Evolutionary conservation across 2,113 vertebrate species (phyloP).

Genomic region (Turdus rufiventris): DNA sequence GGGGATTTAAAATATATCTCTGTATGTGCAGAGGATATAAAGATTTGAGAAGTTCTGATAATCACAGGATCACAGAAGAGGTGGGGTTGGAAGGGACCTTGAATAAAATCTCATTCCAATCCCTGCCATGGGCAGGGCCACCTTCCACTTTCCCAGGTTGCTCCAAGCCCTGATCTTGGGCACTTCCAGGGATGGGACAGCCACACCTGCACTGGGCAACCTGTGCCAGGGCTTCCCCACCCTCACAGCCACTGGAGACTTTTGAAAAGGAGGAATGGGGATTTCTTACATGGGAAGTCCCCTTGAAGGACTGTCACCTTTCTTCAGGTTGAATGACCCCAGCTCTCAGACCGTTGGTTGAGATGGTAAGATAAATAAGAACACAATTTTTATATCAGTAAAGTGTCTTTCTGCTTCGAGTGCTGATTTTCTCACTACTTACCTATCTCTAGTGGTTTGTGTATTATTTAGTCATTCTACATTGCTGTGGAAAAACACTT

Average conservation of each 20-base stretch:
- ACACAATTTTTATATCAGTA: background rate
- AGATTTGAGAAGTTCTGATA: background rate
- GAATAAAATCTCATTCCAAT: background rate
- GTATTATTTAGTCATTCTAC: background rate
- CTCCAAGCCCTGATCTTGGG: background rate
- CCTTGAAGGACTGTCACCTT: background rate
- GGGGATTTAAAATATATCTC: background rate
- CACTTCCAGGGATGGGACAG: background rate
- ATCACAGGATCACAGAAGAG: background rate
- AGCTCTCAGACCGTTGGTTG: background rate
- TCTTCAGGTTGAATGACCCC: background rate
- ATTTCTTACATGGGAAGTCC: background rate
- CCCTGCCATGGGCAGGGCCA: background rate
- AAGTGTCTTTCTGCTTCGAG: background rate
- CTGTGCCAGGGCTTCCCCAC: no score
- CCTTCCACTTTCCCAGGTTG: background rate
- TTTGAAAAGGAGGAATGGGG: background rate
- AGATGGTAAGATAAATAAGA: background rate
- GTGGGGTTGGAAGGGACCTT: background rate
- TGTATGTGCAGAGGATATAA: background rate
- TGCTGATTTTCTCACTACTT: background rate
- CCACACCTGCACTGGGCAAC: background rate
- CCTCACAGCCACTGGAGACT: background rate
- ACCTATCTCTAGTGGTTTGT: accelerated
- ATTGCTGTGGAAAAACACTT: background rate